Base-by-base conservation (phyloP, 2,113 vertebrate species). In the Rhabdornis inornatus region DNA sequence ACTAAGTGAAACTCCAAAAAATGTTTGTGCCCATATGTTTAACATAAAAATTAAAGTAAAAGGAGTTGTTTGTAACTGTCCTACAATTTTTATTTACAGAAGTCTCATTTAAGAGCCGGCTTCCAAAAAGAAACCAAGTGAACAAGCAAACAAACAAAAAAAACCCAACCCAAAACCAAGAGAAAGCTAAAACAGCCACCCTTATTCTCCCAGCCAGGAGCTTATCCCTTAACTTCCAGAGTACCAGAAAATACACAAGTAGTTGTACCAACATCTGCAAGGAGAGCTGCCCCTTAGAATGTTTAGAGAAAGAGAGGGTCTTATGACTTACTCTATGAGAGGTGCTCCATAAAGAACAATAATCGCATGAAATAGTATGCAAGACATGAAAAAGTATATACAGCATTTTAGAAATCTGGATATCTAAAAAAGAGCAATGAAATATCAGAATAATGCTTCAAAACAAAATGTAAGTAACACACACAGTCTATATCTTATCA, bases 321-420 rank as follows among this genome's bases (percentile, higher is more conserved):
- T 95, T 97, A 86, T 94, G 76, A 99, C 99, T 99, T 97, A 99
- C 99, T 99, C 99, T 68, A 99, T 96, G 82, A 99, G 96, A 33
- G 99, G 99, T 70, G 99, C 99, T 96, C 99, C 99, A 61, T 99
- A 99, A 37, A 99, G 98, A 93, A 99, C 98, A 92, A 99, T 97
- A 94, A 99, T 98, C 31, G 97, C 87, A 96, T 99, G 99, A 97
- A 99, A 99, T 50, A 98, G 97, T 83, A 99, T 92, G 96, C 99
- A 99, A 71, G 99, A 99, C 83, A 98, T 96, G 87, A 99, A 96
- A 97, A 99, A 99, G 98, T 99, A 99, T 63, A 99, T 56, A 95
- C 99, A 99, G 95, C 98, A 99, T 94, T 98, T 98, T 95, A 98
- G 96, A 97, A 99, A 94, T 94, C 98, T 98, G 44, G 98, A 98